phyloP scores from a whole-genome alignment of 92 coral and sea anemone species.

The Palythoa grandis region DNA sequence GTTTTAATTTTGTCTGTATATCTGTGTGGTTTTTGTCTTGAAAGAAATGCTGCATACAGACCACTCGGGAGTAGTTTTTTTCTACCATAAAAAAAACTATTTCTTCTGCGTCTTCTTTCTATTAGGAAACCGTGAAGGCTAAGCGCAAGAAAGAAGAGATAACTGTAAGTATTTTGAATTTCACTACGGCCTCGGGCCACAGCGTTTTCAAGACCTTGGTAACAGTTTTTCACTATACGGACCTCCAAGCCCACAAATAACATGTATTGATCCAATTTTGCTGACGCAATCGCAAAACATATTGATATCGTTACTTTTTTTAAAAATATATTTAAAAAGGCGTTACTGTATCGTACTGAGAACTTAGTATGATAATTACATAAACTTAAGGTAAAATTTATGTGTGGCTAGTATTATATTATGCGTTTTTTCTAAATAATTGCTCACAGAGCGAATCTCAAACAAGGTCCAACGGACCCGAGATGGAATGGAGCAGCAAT shows the following conservation, averaged over 20 bases:
- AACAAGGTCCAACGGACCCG: constrained; percentile 10
- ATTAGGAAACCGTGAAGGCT: constrained; percentile 29
- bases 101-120: neutral
- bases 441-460: constrained; percentile 20
- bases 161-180: constrained; percentile 11
- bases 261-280: no score
- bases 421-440: neutral
- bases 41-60: neutral
- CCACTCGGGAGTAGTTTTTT: neutral
- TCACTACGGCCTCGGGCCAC: neutral
- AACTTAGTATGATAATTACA: no score
- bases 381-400: no score
- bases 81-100: neutral
- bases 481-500: constrained; percentile 85
- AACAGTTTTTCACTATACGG: no score
- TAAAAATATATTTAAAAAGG: no score
- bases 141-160: constrained; percentile 27
- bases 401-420: no score
- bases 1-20: neutral
- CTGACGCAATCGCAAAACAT: no score
- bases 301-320: no score
- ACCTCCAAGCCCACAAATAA: no score
- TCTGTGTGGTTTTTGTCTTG: neutral
- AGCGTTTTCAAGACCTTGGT: no score
- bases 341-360: no score